These are phyloP conservation scores for Archips xylosteana DNA, from an alignment of 2,888 invertebrate genomes.

Conservation along the genomic window DNA sequence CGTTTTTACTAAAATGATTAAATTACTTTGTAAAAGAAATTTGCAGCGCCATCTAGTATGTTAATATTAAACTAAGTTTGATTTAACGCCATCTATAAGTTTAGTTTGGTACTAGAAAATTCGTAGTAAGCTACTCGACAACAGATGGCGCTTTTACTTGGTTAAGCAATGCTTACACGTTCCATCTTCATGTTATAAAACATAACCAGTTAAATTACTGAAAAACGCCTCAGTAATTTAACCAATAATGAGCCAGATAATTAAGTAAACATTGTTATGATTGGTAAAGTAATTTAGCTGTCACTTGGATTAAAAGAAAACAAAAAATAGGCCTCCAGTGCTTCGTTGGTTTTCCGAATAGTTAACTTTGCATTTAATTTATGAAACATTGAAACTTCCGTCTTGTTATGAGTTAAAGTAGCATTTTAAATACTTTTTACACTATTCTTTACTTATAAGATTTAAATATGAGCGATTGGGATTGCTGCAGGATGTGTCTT, in stretches of 20 bases:
- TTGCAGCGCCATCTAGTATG: background rate
- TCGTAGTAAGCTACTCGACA: constrained; percentile 10
- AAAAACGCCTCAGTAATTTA: background rate
- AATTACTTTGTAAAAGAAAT: background rate
- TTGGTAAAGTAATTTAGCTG: constrained; percentile 1
- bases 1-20: too few species aligned
- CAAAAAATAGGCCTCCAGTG: constrained; percentile 5
- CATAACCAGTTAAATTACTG: background rate
- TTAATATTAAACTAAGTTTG: background rate
- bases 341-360: constrained; percentile 5
- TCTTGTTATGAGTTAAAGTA: constrained; percentile 29
- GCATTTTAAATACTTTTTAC: background rate
- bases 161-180: constrained; percentile 20
- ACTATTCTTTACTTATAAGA: constrained; percentile 4
- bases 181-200: background rate
- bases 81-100: constrained; percentile 5
- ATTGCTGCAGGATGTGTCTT: constrained; percentile 38
- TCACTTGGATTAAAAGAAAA: constrained; percentile 12
- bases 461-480: constrained; percentile 28
- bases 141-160: constrained; percentile 4
- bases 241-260: constrained; percentile 2
- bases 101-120: background rate
- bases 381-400: background rate
- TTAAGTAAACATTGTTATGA: background rate
- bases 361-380: constrained; percentile 25